phyloP scores from a whole-genome alignment of 1,140 invertebrate genomes.

The Euschistus heros region DNA sequence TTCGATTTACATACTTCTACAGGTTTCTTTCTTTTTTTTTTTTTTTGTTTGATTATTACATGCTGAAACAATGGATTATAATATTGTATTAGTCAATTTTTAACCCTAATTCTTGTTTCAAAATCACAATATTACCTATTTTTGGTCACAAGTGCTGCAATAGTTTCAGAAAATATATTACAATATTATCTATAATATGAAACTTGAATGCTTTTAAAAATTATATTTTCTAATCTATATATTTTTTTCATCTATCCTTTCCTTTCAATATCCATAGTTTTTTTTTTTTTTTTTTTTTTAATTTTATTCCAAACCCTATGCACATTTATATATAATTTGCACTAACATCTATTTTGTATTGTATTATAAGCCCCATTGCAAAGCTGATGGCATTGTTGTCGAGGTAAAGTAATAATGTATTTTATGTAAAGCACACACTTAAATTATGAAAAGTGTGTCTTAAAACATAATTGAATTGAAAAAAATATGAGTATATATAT shows the following conservation, averaged over 20 bases:
- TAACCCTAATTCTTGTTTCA: too few relatives aligned
- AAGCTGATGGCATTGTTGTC: conserved; percentile 69
- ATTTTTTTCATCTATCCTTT: neutral
- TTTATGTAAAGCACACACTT: conserved; percentile 6
- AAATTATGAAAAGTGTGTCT: neutral
- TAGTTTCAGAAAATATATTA: too few relatives aligned
- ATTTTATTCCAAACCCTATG: conserved; percentile 3
- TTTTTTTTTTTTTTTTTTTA: neutral
- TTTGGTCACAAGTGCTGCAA: too few relatives aligned
- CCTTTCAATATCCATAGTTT: neutral
- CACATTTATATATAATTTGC: conserved; percentile 17
- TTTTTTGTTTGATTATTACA: too few relatives aligned
- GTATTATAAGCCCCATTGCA: conserved; percentile 55
- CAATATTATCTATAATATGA: too few relatives aligned
- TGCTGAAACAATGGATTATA: too few relatives aligned
- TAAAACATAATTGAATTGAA: too few relatives aligned
- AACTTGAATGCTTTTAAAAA: neutral
- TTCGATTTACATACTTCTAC: too few relatives aligned
- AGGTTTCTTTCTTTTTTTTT: too few relatives aligned
- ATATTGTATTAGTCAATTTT: too few relatives aligned
- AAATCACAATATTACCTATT: too few relatives aligned
- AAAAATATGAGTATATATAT: too few relatives aligned
- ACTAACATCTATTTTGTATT: conserved; percentile 29
- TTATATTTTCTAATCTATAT: neutral
- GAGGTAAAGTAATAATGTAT: conserved; percentile 55